A percentile compares a stretch with the other conserved stretches of the same genome.
phyloP scores from a whole-genome alignment of 92 coral and sea anemone genomes.

The Parazoanthus darwini region DNA sequence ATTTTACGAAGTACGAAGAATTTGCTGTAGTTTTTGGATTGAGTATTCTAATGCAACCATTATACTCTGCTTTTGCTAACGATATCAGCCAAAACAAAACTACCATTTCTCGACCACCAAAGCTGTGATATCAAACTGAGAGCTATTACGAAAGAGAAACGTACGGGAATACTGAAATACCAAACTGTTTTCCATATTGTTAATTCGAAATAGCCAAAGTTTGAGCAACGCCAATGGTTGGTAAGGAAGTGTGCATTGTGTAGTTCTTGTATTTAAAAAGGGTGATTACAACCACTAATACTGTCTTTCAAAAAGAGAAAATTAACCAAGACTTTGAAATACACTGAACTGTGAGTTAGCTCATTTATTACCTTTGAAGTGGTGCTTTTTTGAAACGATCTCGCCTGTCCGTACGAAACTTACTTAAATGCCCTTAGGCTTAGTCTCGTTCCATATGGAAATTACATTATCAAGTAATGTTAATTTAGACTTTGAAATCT shows the following conservation, averaged over 20 bases:
- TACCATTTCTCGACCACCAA: background rate
- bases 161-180: background rate
- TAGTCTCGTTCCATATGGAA: constrained; percentile 12
- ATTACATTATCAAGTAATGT: background rate
- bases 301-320: background rate
- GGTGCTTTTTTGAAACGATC: background rate
- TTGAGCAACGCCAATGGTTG: background rate
- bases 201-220: background rate
- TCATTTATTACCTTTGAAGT: background rate
- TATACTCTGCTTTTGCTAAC: background rate
- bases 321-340: background rate
- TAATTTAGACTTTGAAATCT: constrained; percentile 1
- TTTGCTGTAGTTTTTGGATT: background rate
- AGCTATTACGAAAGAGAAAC: background rate
- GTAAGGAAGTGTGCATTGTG: background rate
- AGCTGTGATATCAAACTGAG: background rate
- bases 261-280: background rate
- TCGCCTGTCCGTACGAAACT: background rate
- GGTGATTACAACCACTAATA: no score
- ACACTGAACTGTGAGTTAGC: background rate
- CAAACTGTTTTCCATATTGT: constrained; percentile 18
- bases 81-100: background rate
- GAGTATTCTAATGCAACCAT: no score
- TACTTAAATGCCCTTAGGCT: background rate
- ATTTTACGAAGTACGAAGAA: no score